phyloP scores from a whole-genome alignment of 2,888 invertebrate genomes.

The Drosophila cognata region DNA sequence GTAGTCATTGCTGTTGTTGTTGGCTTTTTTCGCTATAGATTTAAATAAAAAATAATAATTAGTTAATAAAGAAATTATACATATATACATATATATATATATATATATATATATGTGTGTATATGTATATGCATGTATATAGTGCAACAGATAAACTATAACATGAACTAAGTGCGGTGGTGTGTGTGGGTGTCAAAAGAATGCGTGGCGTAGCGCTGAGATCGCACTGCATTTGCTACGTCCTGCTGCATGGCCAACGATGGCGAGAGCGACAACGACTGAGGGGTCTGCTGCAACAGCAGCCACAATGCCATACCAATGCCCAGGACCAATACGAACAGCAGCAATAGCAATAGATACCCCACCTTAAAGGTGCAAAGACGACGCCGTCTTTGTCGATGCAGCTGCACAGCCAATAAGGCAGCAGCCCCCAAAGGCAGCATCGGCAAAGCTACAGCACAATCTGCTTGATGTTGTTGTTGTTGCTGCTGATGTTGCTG shows the following conservation, averaged over 20 bases:
- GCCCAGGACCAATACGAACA: constrained; percentile 12
- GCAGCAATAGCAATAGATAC: constrained; percentile 9
- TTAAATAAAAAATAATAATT: constrained; percentile 6
- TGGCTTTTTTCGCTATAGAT: constrained; percentile 2
- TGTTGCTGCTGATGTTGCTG: not conserved
- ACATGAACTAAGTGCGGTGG: constrained; percentile 69
- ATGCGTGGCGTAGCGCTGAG: constrained; percentile 29
- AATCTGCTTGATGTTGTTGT: not conserved
- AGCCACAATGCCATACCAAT: constrained; percentile 23
- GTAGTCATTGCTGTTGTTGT: constrained; percentile 21
- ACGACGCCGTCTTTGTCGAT: not conserved
- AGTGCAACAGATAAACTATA: constrained; percentile 35
- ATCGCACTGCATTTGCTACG: constrained; percentile 33
- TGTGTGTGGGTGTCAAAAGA: constrained; percentile 16
- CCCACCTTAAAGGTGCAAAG: constrained; percentile 17
- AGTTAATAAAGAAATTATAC: constrained; percentile 16
- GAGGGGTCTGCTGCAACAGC: constrained; percentile 6
- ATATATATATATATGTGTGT: constrained; percentile 1
- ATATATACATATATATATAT: constrained; percentile 10
- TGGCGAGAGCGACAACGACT: not conserved
- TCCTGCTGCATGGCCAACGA: constrained; percentile 2
- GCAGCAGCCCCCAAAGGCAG: constrained; percentile 12
- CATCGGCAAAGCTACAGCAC: constrained; percentile 5
- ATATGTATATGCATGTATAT: constrained; percentile 24
- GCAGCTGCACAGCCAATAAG: constrained; percentile 19